Evolutionary conservation across 1,140 invertebrate species (phyloP), one percentile per base, ranked within the genome.

Genomic region (Drosophila lacertosa): DNA sequence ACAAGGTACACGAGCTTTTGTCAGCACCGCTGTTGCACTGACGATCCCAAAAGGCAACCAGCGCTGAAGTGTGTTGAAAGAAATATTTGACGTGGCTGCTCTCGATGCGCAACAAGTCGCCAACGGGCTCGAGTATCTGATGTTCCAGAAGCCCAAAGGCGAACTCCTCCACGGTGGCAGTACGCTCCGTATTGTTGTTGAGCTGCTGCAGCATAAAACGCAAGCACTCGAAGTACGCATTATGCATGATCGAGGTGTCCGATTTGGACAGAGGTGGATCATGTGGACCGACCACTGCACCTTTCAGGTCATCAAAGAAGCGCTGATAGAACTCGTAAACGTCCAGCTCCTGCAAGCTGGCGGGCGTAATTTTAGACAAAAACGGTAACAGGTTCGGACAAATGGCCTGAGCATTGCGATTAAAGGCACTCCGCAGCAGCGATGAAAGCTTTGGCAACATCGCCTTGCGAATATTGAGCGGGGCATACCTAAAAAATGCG

Each of bases 301-400:
- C 2, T 45, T 90, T 90, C 0, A 96, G 92, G 77, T 94, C 94
- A 45, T 93, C 91, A 89, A 96, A 96, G 71, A 96, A 95, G 67
- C 93, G 93, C n/a, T 91, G 80, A 77, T 95, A 95, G 69, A 96
- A 94, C 37, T 92, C 91, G n/a, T 92, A 83, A 20, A 92, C 39
- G 32, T 86, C 62, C 1, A 79, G 13, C 20, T 93, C 84, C 29
- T 93, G 89, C n/a, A 94, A 58, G 15, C 64, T 70, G 0, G 37
- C 47, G 1, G 32, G 29, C 7, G 73, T 94, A 45, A 97, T 92
- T 73, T 95, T 93, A 42, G 95, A 95, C 1, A 97, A 74, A 37
- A 97, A 93, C 4, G 96, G 95, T 13, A 97, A 84, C 16, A 97
- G 82, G 91, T 95, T 95, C 7, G 96, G 96, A 82, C 94, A 96